Base-by-base conservation (phyloP, 2,797 vertebrate genomes). In the Hippocampus kuda region DNA sequence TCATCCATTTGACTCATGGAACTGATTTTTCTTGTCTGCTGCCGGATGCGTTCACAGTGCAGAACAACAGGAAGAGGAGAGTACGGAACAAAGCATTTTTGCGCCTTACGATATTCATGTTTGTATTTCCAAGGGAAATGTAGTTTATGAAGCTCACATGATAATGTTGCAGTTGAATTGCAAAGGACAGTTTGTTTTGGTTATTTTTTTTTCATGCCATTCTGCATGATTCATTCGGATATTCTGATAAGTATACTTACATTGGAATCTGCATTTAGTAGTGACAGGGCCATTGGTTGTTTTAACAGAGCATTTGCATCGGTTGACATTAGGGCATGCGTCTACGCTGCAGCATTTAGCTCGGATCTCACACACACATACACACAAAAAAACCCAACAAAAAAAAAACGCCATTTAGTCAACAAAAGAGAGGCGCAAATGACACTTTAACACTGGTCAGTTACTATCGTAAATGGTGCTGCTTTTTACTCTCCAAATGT, bases 91-190 rank as follows among this genome's bases (percentile, higher is more conserved):
- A 88, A 89, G 88, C 89, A 90, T 89, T 91, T 87, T 87, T 89
- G 90, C 88, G 91, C 89, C 89, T 90, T 88, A 90, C 85, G 86
- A 88, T 88, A 91, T 89, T 88, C 88, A 86, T 90, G 89, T 91
- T 91, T 91, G 89, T 93, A 92, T 92, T 92, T 92, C 91, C 91
- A 90, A 92, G 87, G 89, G 91, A 91, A 89, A 88, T 85, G 90
- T 91, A 88, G 88, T 87, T 88, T 89, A 91, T 92, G 88, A 91
- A 86, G 88, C 81, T 92, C 90, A 94, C 90, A 87, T 81, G 88
- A 90, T 91, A 92, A 89, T 93, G 87, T 89, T 89, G 90, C 91
- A 92, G 89, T 92, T 93, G 91, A 93, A 91, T 92, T 94, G 93
- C 90, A 93, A 95, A 65, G 63, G 63, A 65, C 63, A 48, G n/a